A percentile compares a stretch with the other conserved stretches of the same genome.
Conservation (phyloP, 2,888 invertebrate genomes). For the Pogonocherus hispidulus region DNA sequence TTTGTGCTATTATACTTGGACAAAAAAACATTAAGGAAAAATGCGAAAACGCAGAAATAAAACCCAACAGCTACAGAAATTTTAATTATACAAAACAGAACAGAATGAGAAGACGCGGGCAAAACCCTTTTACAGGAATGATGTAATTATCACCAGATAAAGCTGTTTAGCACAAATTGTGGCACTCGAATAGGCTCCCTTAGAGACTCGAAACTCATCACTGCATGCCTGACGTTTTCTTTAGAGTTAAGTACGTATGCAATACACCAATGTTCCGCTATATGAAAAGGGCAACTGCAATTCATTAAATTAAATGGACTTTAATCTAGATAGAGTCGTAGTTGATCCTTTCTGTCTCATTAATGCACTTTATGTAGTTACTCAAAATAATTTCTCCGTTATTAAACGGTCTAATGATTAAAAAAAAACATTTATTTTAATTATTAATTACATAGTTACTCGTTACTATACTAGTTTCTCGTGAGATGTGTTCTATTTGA, state of each 20-base stretch:
- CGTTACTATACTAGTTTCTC: too few relatives aligned
- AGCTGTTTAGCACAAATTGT: conserved; percentile 52
- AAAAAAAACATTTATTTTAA: too few relatives aligned
- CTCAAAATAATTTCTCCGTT: too few relatives aligned
- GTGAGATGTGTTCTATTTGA: too few relatives aligned
- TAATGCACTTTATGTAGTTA: too few relatives aligned
- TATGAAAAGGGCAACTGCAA: conserved; percentile 1
- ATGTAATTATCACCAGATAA: conserved; percentile 53
- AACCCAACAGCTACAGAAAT: conserved; percentile 40
- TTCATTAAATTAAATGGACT: conserved; percentile 1
- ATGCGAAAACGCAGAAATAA: conserved; percentile 7
- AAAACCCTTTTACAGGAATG: conserved; percentile 45
- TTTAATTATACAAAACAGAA: conserved; percentile 40
- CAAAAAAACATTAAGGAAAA: conserved; percentile 16
- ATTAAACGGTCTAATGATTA: too few relatives aligned
- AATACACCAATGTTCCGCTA: conserved; percentile 7
- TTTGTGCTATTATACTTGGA: conserved; percentile 2
- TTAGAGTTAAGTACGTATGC: conserved; percentile 11
- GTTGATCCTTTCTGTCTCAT: neutral
- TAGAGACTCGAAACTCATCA: conserved; percentile 35
- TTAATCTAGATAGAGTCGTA: neutral
- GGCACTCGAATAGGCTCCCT: conserved; percentile 40
- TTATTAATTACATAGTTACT: too few relatives aligned
- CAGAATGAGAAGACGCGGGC: conserved; percentile 38
- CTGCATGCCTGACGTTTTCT: conserved; percentile 33